phyloP scores from a whole-genome alignment of 2,888 invertebrate genomes.

The Cosmorhoe ocellata region DNA sequence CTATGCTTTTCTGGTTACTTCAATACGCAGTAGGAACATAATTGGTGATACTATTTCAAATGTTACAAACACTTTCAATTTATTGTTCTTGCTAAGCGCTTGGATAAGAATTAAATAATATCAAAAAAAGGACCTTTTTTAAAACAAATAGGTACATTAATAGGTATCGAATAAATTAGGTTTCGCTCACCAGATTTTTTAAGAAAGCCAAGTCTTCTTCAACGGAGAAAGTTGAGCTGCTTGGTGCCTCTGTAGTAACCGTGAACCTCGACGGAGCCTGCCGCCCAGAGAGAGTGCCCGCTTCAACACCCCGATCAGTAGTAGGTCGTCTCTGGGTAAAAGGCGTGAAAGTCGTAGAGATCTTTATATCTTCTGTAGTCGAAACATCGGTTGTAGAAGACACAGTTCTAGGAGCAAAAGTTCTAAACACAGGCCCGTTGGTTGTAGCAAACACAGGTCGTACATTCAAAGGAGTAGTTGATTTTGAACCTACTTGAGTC shows the following conservation, averaged over 20 bases:
- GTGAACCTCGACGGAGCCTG: slow-evolving; percentile 50
- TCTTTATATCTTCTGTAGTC: slow-evolving; percentile 59
- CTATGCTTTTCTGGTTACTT: no score
- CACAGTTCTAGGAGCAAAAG: slow-evolving; percentile 54
- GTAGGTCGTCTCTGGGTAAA: slow-evolving; percentile 55
- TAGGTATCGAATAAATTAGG: no score
- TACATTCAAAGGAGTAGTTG: slow-evolving; percentile 63
- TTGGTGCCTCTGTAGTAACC: slow-evolving; percentile 67
- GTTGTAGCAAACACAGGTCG: slow-evolving; percentile 65
- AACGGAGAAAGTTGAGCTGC: slow-evolving; percentile 74
- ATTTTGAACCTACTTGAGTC: slow-evolving; percentile 62
- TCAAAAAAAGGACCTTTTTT: no score
- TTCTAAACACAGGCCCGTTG: slow-evolving; percentile 48
- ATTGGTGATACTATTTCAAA: no score
- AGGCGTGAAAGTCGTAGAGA: slow-evolving; percentile 68
- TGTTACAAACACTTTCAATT: no score
- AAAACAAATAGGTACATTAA: no score
- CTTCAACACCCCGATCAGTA: slow-evolving; percentile 41
- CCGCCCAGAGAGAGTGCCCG: slow-evolving; percentile 47
- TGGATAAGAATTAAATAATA: no score
- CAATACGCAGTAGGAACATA: no score
- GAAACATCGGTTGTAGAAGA: slow-evolving; percentile 50
- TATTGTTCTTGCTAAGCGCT: no score
- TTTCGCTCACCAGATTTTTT: slow-evolving; percentile 82
- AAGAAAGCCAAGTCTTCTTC: slow-evolving; percentile 83